A percentile compares a stretch with the other conserved stretches of the same genome.
Evolutionary conservation across 2,113 vertebrate genomes (phyloP).

Genomic region (Tragelaphus buxtoni): DNA sequence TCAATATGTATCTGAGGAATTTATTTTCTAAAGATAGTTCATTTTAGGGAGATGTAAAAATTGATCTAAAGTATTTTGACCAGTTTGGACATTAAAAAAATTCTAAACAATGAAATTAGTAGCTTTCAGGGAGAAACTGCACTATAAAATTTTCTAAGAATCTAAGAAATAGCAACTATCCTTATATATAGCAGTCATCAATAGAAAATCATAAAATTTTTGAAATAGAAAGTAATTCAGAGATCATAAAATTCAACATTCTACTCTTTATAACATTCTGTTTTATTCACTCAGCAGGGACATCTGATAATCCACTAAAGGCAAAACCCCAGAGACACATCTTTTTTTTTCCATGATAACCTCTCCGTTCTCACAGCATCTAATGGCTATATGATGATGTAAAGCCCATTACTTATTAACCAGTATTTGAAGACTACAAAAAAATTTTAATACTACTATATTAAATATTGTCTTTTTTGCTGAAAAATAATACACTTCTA

Average conservation of each 20-base stretch:
- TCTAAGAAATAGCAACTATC: background rate
- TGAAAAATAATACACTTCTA: background rate
- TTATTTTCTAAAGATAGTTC: background rate
- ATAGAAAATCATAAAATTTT: background rate
- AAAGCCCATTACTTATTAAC: background rate
- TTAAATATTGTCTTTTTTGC: background rate
- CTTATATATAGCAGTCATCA: background rate
- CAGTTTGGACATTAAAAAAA: background rate
- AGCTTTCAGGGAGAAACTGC: background rate
- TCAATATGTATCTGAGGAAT: background rate
- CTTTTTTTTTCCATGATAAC: background rate
- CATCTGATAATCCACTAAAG: background rate
- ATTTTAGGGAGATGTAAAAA: background rate
- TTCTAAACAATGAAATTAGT: background rate
- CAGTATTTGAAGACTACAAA: background rate
- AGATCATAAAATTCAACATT: background rate
- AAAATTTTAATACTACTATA: background rate
- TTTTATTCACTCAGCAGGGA: background rate
- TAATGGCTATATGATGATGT: background rate
- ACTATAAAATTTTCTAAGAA: background rate
- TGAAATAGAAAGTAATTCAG: background rate
- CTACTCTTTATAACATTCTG: background rate
- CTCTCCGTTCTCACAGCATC: accelerated
- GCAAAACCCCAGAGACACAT: background rate
- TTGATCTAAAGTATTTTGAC: background rate